Evolutionary conservation across 1,140 invertebrate species (phyloP), one percentile per base, ranked within the genome.

Genomic region (Pinna nobilis): DNA sequence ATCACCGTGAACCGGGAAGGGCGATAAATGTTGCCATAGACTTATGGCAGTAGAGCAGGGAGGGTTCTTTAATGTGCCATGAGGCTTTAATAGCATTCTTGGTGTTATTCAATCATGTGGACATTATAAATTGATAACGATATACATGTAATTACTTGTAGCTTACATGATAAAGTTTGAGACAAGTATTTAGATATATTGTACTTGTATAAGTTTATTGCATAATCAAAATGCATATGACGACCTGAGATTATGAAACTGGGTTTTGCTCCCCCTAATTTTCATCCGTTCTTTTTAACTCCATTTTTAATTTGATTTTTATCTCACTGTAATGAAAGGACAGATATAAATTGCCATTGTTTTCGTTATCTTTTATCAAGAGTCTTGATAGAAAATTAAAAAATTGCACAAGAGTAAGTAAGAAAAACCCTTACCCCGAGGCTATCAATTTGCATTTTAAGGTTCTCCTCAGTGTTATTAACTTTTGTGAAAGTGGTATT

Each of bases 401-500:
- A 18, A 44, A 7, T 44, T 3, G 13, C 6, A 28, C 39, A 23
- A 35, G 1, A 61, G 13, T 20, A 44, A 18, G 39, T 44, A 7
- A 44, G 39, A 7, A 44, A 44, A 7, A 3, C 3, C 49, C 69
- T 69, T 65, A 79, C 77, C 60, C 79, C 76, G 37, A 83, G 37
- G 11, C 73, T 74, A n/a, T 80, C 77, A 18, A 84, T 67, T 9
- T 77, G 66, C 5, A 82, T 64, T 30, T 70, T 74, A 9, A 82
- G 70, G 20, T 79, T 70, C 41, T 81, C 70, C 5, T 53, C 66
- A 3, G 67, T 60, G 15, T 32, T 51, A 15, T 70, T 70, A 1
- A 13, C 9, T 25, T 44, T 37, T 1, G 9, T 23, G 32, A 28
- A 13, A 13, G 33, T 55, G 2, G 18, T 5, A 59, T 41, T 32